These are phyloP conservation scores for Plutella xylostella DNA, from an alignment of 2,888 invertebrate species.

Conservation along the genomic window DNA sequence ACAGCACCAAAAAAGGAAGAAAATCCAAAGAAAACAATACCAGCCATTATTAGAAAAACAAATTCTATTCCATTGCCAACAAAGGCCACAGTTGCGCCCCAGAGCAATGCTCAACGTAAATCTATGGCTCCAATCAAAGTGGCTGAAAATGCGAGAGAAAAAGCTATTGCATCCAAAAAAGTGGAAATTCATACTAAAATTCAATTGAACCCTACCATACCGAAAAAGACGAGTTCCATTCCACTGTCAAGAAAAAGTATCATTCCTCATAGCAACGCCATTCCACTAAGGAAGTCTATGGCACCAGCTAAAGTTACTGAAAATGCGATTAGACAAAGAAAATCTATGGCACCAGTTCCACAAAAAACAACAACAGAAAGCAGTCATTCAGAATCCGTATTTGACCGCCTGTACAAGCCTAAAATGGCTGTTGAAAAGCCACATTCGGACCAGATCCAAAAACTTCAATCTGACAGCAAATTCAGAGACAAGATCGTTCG, in stretches of 20 bases:
- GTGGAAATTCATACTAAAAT: background rate
- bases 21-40: no score
- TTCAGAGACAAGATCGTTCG: conserved; percentile 37
- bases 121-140: background rate
- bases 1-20: no score
- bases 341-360: background rate
- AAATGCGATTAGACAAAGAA: background rate
- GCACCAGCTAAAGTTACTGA: background rate
- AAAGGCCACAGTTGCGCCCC: background rate
- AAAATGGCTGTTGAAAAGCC: conserved; percentile 26
- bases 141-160: background rate
- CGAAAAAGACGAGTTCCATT: conserved; percentile 26
- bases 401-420: conserved; percentile 51
- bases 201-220: background rate
- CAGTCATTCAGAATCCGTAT: conserved; percentile 35
- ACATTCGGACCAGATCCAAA: conserved; percentile 25
- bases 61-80: background rate
- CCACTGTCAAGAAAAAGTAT: background rate
- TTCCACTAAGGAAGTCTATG: background rate
- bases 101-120: background rate
- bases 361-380: conserved; percentile 16
- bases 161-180: background rate
- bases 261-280: background rate
- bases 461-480: conserved; percentile 34
- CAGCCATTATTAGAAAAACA: background rate